Base-by-base conservation (phyloP, 2,113 vertebrate genomes). In the Geococcyx californianus region DNA sequence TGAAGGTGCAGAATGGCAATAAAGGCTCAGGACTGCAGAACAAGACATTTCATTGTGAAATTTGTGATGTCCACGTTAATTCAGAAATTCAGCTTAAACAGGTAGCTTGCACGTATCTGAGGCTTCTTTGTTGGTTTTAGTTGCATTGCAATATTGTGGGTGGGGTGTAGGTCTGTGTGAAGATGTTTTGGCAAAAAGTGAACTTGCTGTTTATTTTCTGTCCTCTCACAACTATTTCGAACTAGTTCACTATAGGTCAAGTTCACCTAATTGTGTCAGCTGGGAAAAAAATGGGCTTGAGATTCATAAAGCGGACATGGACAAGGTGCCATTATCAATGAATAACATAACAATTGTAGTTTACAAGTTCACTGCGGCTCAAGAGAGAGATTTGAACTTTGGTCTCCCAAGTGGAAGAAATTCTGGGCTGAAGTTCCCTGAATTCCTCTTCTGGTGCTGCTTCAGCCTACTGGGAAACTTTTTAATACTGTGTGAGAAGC, bases 31-130 rank as follows among this genome's bases (percentile, higher is more conserved):
- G 99, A 84, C 96, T 99, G 78, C 99, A 99, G 97, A 99, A 99
- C 97, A 99, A 99, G 93, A 99, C 99, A 1, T 99, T 99, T 98
- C 99, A 99, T 98, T 99, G 99, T 97, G 99, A 99, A 98, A 99
- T 99, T 96, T 99, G 99, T 82, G 99, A 99, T 58, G 99, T 99
- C 63, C 99, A 99, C 15, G 99, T 99, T 93, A 99, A 99, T 96
- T 99, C 99, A 69, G 99, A 99, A 98, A 99, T 99, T 93, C 99
- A 99, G 4, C 99, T 99, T 47, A 99, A 99, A 92, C 99, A 99
- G 99, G 99, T 99, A 98, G 67, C 33, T 72, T 83, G 14, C 60
- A 26, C 5, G 11, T 54, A 47, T 45, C 51, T 52, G 34, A 29
- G 44, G 16, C 19, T 91, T 23, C 49, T 78, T 74, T 56, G 11